phyloP scores from a whole-genome alignment of 2,888 invertebrate species.

The Selenia dentaria region DNA sequence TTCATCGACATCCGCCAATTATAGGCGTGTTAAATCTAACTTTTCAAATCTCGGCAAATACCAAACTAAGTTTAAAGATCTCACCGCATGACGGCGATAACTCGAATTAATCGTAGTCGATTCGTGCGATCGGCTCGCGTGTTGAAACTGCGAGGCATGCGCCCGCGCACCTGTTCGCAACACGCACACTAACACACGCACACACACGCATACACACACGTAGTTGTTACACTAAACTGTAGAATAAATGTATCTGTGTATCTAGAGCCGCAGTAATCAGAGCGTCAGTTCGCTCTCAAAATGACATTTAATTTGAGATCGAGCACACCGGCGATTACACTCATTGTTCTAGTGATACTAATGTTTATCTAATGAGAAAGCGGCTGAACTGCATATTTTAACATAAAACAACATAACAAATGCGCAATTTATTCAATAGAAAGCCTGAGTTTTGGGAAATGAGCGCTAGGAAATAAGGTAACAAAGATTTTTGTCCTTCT shows the following conservation, averaged over 20 bases:
- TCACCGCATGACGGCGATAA: conserved; percentile 9
- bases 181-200: conserved; percentile 2
- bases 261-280: conserved; percentile 22
- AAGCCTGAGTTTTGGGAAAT: conserved; percentile 15
- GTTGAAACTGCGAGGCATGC: conserved; percentile 5
- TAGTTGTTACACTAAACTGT: no score
- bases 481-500: neutral
- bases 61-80: conserved; percentile 6
- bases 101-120: conserved; percentile 7
- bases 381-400: conserved; percentile 11
- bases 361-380: conserved; percentile 25
- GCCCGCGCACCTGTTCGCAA: conserved; percentile 12
- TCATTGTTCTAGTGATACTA: conserved; percentile 26
- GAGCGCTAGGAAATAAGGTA: conserved; percentile 1
- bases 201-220: neutral
- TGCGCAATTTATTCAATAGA: conserved; percentile 14
- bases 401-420: conserved; percentile 15
- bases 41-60: conserved; percentile 16
- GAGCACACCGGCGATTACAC: conserved; percentile 25
- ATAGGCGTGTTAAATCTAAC: conserved; percentile 12
- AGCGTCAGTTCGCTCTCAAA: conserved; percentile 30
- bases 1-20: conserved; percentile 18
- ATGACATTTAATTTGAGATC: conserved; percentile 33
- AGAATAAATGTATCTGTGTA: neutral
- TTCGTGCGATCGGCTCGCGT: conserved; percentile 14